Base-by-base conservation (phyloP, 2,888 invertebrate species). In the Notodonta ziczac region DNA sequence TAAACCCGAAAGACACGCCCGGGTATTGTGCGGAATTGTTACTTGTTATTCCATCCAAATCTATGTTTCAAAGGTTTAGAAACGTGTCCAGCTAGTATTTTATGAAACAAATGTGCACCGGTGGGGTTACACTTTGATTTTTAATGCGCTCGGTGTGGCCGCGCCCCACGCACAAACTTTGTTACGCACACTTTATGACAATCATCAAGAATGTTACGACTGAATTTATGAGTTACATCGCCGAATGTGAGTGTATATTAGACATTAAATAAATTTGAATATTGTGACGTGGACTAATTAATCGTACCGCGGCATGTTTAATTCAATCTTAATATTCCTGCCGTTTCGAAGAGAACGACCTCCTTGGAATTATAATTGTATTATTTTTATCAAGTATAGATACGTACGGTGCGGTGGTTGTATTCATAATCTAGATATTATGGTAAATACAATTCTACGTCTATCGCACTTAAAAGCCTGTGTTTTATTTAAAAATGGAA, bases 1-100 rank as follows among this genome's bases (percentile, higher is more conserved):
- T 91, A 89, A 91, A 90, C 84, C 82, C 80, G 74, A 84, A 85
- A 82, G 83, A 85, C 84, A 80, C 83, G 83, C 83, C 70, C 71
- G 86, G 82, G 84, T 81, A 80, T 78, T 76, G 75, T 75, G 73
- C 76, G 66, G 76, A 78, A 77, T 80, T 83, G 82, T 82, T 83
- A 85, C 85, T 84, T 82, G 81, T 81, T 82, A 84, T 83, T 82
- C 81, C 69, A 76, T 76, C 73, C 76, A 83, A 84, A 83, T 83
- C 83, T 81, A 86, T 84, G 82, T 81, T 84, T 82, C 79, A 80
- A 80, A 82, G 80, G 75, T 72, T 85, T 81, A 81, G 82, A 74
- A 76, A 80, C 80, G 76, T 83, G 81, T 79, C 78, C 78, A 75
- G 80, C 80, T 77, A 73, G 76, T 78, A 76, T 82, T 85, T 82